Conservation (phyloP, 2,888 invertebrate species). For the Cyaniris semiargus region DNA sequence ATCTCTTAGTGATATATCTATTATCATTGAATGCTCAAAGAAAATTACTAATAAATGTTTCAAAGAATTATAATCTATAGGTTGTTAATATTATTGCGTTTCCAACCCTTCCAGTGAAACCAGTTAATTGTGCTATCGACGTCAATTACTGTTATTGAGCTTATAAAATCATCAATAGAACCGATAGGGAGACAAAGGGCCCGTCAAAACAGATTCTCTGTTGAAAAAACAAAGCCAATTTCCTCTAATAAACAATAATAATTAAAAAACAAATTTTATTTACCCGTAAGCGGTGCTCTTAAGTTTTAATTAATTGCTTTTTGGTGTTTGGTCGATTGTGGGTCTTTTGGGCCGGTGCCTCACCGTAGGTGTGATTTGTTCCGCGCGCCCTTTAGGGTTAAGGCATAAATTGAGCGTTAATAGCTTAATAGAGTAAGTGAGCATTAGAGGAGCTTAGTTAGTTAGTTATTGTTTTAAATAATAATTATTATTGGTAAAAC, state of each 20-base stretch:
- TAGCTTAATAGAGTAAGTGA: conserved; percentile 30
- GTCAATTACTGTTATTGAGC: conserved; percentile 76
- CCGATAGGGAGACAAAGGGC: conserved; percentile 66
- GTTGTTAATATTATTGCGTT: conserved; percentile 45
- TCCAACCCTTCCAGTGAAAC: conserved; percentile 58
- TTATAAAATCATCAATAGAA: conserved; percentile 76
- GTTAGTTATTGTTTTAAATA: background rate
- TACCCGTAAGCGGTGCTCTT: conserved; percentile 61
- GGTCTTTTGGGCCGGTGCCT: conserved; percentile 52
- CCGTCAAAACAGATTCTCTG: conserved; percentile 58
- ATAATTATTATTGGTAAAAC: too few relatives aligned
- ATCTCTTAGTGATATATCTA: conserved; percentile 22
- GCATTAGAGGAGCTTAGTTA: background rate
- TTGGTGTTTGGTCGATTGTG: conserved; percentile 55
- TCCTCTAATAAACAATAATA: conserved; percentile 73
- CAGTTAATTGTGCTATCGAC: conserved; percentile 73
- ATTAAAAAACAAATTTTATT: conserved; percentile 75
- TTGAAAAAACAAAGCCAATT: conserved; percentile 75
- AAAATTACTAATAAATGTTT: conserved; percentile 27
- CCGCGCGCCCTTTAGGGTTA: conserved; percentile 57
- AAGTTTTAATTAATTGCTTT: conserved; percentile 71
- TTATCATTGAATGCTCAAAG: conserved; percentile 26
- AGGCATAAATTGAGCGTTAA: conserved; percentile 45
- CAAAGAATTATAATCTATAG: conserved; percentile 39
- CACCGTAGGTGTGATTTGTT: conserved; percentile 65